Evolutionary conservation across 2,113 vertebrate species (phyloP).

Genomic region (Melanerpes aurifrons): DNA sequence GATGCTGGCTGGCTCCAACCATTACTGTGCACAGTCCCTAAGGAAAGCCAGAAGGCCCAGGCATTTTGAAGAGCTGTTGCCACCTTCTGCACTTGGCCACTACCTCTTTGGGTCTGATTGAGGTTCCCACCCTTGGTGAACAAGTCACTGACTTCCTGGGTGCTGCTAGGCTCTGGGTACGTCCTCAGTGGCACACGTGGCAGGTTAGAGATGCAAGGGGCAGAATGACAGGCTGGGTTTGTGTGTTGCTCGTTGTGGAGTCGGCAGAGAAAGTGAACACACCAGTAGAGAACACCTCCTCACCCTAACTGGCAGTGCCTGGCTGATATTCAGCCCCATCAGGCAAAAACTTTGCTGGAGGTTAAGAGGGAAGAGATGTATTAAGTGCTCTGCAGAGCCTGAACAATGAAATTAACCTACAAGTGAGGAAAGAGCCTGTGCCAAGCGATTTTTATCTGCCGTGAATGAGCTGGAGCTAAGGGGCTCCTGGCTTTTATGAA

Average conservation of each 20-base stretch:
- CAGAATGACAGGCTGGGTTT: background rate
- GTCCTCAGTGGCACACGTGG: background rate
- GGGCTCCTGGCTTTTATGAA: constrained; percentile 57
- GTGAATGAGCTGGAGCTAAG: constrained; percentile 46
- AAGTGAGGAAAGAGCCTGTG: constrained; percentile 47
- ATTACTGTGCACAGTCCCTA: rapidly evolving
- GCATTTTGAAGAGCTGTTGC: background rate
- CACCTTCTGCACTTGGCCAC: background rate
- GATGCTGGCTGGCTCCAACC: background rate
- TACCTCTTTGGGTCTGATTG: background rate
- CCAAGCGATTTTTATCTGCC: constrained; percentile 75
- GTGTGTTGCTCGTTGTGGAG: background rate
- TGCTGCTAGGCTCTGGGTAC: background rate
- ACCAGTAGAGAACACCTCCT: background rate
- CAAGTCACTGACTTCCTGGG: rapidly evolving
- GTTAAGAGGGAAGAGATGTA: background rate
- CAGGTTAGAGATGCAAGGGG: background rate
- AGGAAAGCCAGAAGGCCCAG: background rate
- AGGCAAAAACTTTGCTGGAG: background rate
- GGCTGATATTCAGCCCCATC: background rate
- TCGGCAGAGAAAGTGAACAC: background rate
- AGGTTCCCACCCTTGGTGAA: background rate
- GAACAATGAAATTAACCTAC: constrained; percentile 50
- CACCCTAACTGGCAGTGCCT: background rate
- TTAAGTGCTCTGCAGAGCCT: background rate